Base-by-base conservation (phyloP, 2,888 invertebrate genomes). In the Zygothrica quintamaculata region DNA sequence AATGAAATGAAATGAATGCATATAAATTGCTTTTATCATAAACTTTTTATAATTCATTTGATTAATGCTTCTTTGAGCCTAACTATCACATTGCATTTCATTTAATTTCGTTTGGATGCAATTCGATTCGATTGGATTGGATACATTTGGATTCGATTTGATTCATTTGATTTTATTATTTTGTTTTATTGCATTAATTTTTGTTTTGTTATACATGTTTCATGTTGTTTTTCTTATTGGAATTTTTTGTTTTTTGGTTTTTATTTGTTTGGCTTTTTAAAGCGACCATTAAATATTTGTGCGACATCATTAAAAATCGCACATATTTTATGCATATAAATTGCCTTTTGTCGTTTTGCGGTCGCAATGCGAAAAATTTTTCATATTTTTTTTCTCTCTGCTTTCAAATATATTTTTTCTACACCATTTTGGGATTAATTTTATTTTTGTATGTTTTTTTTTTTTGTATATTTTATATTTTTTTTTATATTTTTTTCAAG, bases 341-440 rank as follows among this genome's bases (percentile, higher is more conserved):
- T 78, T 72, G 72, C 75, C 78, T 77, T 76, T 75, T 75, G 77
- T 42, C 75, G 33, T 77, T 77, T 72, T 74, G 78, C 65, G 75
- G 78, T 58, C 39, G 39, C 43, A 50, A 44, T 26, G 71, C 46
- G 48, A 61, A 58, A 74, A 53, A 43, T 43, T 31, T 5, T 5
- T 22, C 18, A 22, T 22, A 3, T 22, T 22, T 22, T 22, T 5
- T 5, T 22, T 22, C 3, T 22, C 5, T 22, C 18, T 3, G 18
- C 18, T 22, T 22, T 5, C n/a, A n/a, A n/a, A n/a, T n/a, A n/a
- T n/a, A n/a, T n/a, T n/a, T n/a, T n/a, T n/a, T n/a, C n/a, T n/a
- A n/a, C n/a, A n/a, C n/a, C n/a, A n/a, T n/a, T n/a, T n/a, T n/a
- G n/a, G n/a, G n/a, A n/a, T n/a, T n/a, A n/a, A n/a, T n/a, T n/a